Percentiles rank a stretch among this genome's conserved stretches.
phyloP scores from a whole-genome alignment of 1,140 invertebrate genomes.

The Reticulitermes speratus region DNA sequence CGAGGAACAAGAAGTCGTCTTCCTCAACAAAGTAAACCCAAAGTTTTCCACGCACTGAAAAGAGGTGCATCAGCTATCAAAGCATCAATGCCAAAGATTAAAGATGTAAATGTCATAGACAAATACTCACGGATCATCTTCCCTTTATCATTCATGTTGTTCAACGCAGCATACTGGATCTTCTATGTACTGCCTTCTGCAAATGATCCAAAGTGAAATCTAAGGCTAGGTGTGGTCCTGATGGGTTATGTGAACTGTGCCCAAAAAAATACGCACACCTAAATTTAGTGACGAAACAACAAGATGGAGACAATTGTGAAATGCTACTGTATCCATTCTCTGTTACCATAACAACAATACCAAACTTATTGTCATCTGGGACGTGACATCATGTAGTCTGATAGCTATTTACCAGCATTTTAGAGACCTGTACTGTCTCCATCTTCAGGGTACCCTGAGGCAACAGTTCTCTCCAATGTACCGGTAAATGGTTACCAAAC shows the following conservation, averaged over 20 bases:
- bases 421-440: too few species aligned
- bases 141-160: constrained; percentile 89
- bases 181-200: constrained; percentile 69
- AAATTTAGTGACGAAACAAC: too few species aligned
- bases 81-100: constrained; percentile 87
- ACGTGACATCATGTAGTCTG: too few species aligned
- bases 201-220: neutral
- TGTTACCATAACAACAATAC: too few species aligned
- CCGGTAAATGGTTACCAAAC: too few species aligned
- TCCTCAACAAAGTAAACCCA: constrained; percentile 52
- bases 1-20: constrained; percentile 49
- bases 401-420: too few species aligned
- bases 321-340: too few species aligned
- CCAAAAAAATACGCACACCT: neutral
- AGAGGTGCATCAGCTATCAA: constrained; percentile 75
- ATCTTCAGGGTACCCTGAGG: too few species aligned
- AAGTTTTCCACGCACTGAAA: constrained; percentile 74
- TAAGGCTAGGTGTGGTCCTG: neutral
- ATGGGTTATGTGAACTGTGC: neutral
- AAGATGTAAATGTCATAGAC: constrained; percentile 96
- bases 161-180: constrained; percentile 92
- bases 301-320: too few species aligned
- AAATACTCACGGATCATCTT: constrained; percentile 94
- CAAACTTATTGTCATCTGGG: too few species aligned
- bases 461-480: too few species aligned